phyloP scores from a whole-genome alignment of 2,888 invertebrate species.

The Serripes groenlandicus region DNA sequence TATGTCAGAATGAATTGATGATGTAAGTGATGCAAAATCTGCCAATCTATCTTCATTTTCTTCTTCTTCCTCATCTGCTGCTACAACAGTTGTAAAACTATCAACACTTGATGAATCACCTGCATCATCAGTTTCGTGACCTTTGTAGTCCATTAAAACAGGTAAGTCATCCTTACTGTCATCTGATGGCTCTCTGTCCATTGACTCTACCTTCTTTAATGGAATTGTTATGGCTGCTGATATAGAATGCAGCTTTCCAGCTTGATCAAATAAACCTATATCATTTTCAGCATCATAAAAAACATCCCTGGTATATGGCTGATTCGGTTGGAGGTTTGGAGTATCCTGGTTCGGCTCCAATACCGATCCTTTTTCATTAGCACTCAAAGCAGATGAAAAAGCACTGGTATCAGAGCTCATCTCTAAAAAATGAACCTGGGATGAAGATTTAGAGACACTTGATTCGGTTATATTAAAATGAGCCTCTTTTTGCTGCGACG shows the following conservation, averaged over 20 bases:
- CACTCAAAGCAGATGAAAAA: conserved; percentile 41
- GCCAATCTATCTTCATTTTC: conserved; percentile 89
- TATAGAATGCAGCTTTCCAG: conserved; percentile 28
- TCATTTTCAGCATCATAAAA: conserved; percentile 39
- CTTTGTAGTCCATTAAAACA: conserved; percentile 14
- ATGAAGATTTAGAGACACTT: conserved; percentile 24
- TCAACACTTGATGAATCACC: conserved; percentile 85
- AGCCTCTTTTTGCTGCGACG: neutral
- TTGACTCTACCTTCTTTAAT: conserved; percentile 11
- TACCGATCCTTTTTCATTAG: conserved; percentile 58
- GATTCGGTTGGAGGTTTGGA: neutral
- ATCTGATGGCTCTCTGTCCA: conserved; percentile 33
- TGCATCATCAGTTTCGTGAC: conserved; percentile 74
- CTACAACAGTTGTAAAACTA: conserved; percentile 86
- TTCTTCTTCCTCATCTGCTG: conserved; percentile 81
- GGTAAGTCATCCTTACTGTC: neutral
- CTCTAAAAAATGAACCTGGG: conserved; percentile 68
- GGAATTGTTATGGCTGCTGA: conserved; percentile 33
- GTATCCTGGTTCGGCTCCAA: conserved; percentile 43
- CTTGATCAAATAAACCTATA: neutral
- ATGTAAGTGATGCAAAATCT: conserved; percentile 87
- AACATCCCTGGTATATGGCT: conserved; percentile 19
- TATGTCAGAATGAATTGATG: conserved; percentile 87
- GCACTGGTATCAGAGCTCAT: conserved; percentile 67
- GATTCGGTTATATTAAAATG: conserved; percentile 11